Base-by-base conservation (phyloP, 2,888 invertebrate species). In the Bhutanitis thaidina region DNA sequence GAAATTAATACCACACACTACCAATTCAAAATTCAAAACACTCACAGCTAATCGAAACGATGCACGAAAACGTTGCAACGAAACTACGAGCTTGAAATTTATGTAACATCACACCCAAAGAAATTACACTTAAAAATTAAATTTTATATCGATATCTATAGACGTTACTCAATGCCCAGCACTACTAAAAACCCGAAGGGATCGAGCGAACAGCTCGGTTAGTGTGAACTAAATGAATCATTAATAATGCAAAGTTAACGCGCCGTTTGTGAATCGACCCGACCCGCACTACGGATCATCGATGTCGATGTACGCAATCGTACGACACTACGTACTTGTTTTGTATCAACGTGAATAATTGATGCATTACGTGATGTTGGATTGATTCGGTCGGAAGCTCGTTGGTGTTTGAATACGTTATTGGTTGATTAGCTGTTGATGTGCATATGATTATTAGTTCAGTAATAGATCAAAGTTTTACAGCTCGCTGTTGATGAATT, bases 211-310 rank as follows among this genome's bases (percentile, higher is more conserved):
- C 77, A 71, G 74, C 77, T 75, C 77, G 78, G 86, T 88, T 88
- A 87, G 88, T 87, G 88, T 82, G 88, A 87, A 88, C 87, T 88
- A 89, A 88, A 89, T 88, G 88, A 88, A 87, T 84, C 88, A 86
- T 89, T 89, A 89, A 88, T 89, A 88, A 89, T 88, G 81, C 77
- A 87, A 79, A 80, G 77, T 82, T 78, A 81, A 79, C 84, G 72
- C 74, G 71, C 70, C 51, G 52, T 8, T 58, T 59, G 65, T 68
- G 73, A 72, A 66, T 67, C 69, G 60, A 67, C 59, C 63, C 69
- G 57, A 30, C 61, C 41, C 65, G 37, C 65, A 60, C 61, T 64
- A 30, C 62, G 62, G 62, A 67, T 74, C 80, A 80, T 82, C 83
- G 81, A 80, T 77, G 77, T 77, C 78, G 77, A 79, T 75, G 69